Percentiles rank a stretch among this genome's conserved stretches.
phyloP scores from a whole-genome alignment of 2,888 invertebrate species.

The Parelbella ahira region DNA sequence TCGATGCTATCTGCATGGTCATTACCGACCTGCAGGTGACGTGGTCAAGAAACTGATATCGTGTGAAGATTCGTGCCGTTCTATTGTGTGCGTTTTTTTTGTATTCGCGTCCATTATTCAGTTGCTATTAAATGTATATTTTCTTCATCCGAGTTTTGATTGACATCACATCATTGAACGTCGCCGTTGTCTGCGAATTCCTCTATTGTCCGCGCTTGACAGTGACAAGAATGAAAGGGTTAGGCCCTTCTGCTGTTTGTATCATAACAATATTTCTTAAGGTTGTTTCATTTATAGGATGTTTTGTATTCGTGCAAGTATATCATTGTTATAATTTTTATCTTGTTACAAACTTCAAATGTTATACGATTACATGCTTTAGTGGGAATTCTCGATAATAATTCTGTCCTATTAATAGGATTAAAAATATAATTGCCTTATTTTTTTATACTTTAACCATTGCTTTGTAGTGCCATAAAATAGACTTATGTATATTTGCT shows the following conservation, averaged over 20 bases:
- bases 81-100: conserved; percentile 18
- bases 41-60: conserved; percentile 26
- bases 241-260: conserved; percentile 38
- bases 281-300: conserved; percentile 43
- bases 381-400: conserved; percentile 1
- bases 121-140: conserved; percentile 53
- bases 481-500: no score
- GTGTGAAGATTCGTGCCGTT: conserved; percentile 25
- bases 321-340: conserved; percentile 16
- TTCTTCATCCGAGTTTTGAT: conserved; percentile 40
- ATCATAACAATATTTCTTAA: conserved; percentile 44
- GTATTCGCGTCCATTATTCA: conserved; percentile 26
- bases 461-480: no score
- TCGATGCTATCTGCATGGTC: conserved; percentile 16
- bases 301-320: conserved; percentile 39
- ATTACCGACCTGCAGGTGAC: conserved; percentile 15
- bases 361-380: conserved; percentile 17
- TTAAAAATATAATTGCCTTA: no score
- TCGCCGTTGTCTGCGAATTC: conserved; percentile 43
- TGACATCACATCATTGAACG: conserved; percentile 46
- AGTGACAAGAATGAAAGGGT: conserved; percentile 41
- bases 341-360: conserved; percentile 11
- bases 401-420: conserved; percentile 1
- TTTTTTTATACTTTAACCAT: no score
- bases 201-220: conserved; percentile 44